A percentile compares a stretch with the other conserved stretches of the same genome.
These are phyloP conservation scores for Pseudoatta argentina DNA, from an alignment of 1,140 invertebrate species.

Conservation along the genomic window DNA sequence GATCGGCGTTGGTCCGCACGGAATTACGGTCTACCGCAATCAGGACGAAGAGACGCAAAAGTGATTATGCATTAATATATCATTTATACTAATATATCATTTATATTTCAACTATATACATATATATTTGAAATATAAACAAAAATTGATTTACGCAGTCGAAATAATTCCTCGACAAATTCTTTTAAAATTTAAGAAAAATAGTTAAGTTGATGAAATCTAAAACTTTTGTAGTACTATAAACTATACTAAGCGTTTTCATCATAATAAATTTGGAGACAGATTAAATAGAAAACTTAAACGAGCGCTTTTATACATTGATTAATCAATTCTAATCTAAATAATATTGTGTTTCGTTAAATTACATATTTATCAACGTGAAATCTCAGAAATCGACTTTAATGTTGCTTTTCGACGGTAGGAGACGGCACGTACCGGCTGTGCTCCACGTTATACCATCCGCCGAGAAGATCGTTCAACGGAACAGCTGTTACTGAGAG, in stretches of 20 bases:
- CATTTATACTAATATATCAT: not conserved
- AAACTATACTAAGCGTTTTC: not conserved
- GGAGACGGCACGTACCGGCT: conserved; percentile 45
- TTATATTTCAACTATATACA: not conserved
- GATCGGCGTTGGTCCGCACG: conserved; percentile 93
- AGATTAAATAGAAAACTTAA: not conserved
- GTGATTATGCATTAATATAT: conserved; percentile 80
- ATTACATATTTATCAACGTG: conserved; percentile 38
- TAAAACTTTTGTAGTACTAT: not conserved
- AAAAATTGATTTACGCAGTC: not conserved
- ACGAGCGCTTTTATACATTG: not conserved
- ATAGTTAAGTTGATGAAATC: not conserved
- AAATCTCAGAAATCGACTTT: conserved; percentile 6
- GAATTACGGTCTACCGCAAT: conserved; percentile 90
- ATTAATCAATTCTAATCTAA: not conserved
- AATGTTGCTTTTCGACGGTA: conserved; percentile 41
- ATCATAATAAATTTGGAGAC: not conserved
- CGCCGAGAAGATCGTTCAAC: conserved; percentile 22
- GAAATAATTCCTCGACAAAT: not conserved
- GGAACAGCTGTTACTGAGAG: not conserved
- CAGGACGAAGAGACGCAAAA: conserved; percentile 89
- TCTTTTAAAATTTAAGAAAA: not conserved
- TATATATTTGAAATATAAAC: not conserved
- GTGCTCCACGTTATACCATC: conserved; percentile 19
- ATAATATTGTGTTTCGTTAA: not conserved